Evolutionary conservation across 1,140 invertebrate genomes (phyloP), one percentile per base, ranked within the genome.

Genomic region (Vanessa tameamea): DNA sequence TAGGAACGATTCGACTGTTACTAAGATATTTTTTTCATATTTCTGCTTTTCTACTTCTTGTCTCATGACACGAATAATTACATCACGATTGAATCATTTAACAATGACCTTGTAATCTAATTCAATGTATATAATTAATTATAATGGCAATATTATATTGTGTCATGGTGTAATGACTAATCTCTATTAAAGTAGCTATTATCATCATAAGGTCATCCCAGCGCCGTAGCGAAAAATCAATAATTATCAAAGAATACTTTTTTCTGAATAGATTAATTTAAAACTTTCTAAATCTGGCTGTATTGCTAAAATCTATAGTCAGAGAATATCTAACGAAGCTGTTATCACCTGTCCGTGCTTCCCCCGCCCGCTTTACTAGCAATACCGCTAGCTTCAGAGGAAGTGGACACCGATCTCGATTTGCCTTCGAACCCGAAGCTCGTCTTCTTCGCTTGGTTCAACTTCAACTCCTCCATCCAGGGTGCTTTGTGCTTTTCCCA

Each of bases 391-490:
- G 66, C 68, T 12, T 78, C 74, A 0, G 79, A 78, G 0, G 77
- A 73, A 12, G 79, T 65, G 57, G 89, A 82, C 8, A 84, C 82
- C 6, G 88, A 86, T 15, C 91, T 79, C 14, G 90, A 84, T 79
- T 92, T 87, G 48, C 85, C 78, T 75, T 90, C 91, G 2, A 67
- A 65, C 0, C 81, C 86, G 66, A 90, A 80, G 61, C 86, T 85
- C 69, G 94, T 95, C 76, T 95, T 94, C 82, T 94, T 94, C 26
- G 94, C 94, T 85, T 95, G 95, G 80, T 95, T 95, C 47, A 95
- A 87, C 81, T 95, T 95, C 75, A 96, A 90, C 81, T 96, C 95
- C 73, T 94, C 95, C 92, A 96, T 94, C 95, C 95, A 96, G 0
- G 95, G 95, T 61, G 94, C 95, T 78, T 93, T 94, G 75, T 95